phyloP scores from a whole-genome alignment of 64 coral and sea anemone species.

The Stylophora pistillata region DNA sequence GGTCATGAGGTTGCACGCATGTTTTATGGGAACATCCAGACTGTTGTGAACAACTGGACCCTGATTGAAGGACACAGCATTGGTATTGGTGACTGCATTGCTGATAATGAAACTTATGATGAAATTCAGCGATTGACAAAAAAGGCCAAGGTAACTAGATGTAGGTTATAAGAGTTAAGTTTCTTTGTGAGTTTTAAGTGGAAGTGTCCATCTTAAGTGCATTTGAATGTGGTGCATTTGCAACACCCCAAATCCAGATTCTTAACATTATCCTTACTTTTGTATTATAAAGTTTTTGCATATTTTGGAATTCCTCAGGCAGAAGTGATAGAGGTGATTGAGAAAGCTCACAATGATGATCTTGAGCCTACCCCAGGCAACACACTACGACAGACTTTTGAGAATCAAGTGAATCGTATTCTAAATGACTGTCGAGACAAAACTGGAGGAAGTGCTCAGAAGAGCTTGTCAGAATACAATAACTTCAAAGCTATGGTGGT shows the following conservation, averaged over 20 bases:
- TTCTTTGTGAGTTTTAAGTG: too few relatives aligned
- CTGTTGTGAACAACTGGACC: slow-evolving; percentile 97
- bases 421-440: slow-evolving; percentile 99
- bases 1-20: slow-evolving; percentile 84
- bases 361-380: slow-evolving; percentile 98
- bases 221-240: too few relatives aligned
- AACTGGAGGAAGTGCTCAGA: slow-evolving; percentile 98
- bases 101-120: slow-evolving; percentile 96
- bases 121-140: slow-evolving; percentile 95
- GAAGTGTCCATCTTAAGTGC: too few relatives aligned
- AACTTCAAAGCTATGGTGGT: slow-evolving; percentile 99
- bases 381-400: slow-evolving; percentile 97
- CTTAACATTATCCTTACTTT: too few relatives aligned
- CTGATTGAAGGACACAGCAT: slow-evolving; percentile 98
- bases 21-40: slow-evolving; percentile 92
- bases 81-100: slow-evolving; percentile 99
- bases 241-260: too few relatives aligned
- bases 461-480: slow-evolving; percentile 99
- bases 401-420: slow-evolving; percentile 99
- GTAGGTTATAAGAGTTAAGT: background rate
- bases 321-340: slow-evolving; percentile 99
- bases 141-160: slow-evolving; percentile 79
- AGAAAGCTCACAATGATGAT: slow-evolving; percentile 95
- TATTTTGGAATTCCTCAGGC: slow-evolving; percentile 30
- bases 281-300: background rate